Evolutionary conservation across 2,113 vertebrate species (phyloP), one percentile per base, ranked within the genome.

Genomic region (Osmerus mordax): DNA sequence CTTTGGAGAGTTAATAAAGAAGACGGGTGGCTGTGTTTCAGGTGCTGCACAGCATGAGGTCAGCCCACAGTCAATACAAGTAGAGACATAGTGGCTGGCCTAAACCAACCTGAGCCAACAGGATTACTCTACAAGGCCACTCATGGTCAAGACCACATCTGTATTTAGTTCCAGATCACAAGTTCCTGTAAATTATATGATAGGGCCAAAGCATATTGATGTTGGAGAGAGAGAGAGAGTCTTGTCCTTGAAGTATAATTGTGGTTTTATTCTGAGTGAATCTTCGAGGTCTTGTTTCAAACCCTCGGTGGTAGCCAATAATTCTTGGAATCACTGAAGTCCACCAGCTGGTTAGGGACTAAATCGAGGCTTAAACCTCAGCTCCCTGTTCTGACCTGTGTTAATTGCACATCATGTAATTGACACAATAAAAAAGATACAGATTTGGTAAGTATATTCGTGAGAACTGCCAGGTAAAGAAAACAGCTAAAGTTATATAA

Each of bases 31-130:
- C 72, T 69, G 13, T 77, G 67, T 67, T 80, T 72, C 69, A 76
- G 70, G 74, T 67, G 69, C 36, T 78, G 25, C 29, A n/a, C 63
- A 64, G 15, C 29, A 13, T 53, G 19, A 23, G 74, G 61, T 51
- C 5, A 63, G 66, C 54, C 61, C 72, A 58, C 67, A 67, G 70
- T 83, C 78, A 72, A 83, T 83, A 83, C 71, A 64, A 21, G 62
- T 16, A 70, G 70, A 77, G 74, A 83, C 75, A 77, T 59, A 41
- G 29, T 63, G 75, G 25, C 80, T 74, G 64, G 80, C 52, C 63
- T 52, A 71, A 61, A 76, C 52, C 52, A 28, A 66, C 64, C 53
- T 70, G 64, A 32, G 29, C 29, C 29, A 29, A 29, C 6, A 25
- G 28, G 60, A 15, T 16, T 3, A 13, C 62, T 69, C 28, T 53